Evolutionary conservation across 2,797 vertebrate species (phyloP).

Genomic region (Rhyacichthys aspro): DNA sequence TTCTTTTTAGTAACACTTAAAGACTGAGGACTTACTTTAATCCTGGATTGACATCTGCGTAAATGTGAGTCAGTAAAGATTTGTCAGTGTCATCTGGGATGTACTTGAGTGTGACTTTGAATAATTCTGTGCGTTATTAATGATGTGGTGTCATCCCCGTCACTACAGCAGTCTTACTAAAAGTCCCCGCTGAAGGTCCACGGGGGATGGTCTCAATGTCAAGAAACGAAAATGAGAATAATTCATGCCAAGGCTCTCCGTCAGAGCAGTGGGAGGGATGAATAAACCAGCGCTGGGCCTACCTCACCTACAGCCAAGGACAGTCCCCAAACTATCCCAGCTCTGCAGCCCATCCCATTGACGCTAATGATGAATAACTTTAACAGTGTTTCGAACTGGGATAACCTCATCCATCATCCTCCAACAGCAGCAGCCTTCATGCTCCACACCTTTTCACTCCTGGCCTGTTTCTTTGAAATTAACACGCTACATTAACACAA

Average conservation of each 20-base stretch:
- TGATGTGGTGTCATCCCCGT: slow-evolving; percentile 27
- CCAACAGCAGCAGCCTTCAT: background rate
- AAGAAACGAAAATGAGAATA: slow-evolving; percentile 63
- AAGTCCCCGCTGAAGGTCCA: slow-evolving; percentile 47
- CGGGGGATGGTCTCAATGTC: slow-evolving; percentile 59
- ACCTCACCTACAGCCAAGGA: slow-evolving; percentile 44
- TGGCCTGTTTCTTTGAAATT: too few relatives aligned
- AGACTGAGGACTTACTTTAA: background rate
- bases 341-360: background rate
- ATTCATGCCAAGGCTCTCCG: slow-evolving; percentile 53
- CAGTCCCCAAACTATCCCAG: slow-evolving; percentile 18
- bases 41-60: background rate
- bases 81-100: slow-evolving; percentile 20
- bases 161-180: slow-evolving; percentile 25
- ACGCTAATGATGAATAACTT: slow-evolving; percentile 8
- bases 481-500: too few relatives aligned
- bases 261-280: slow-evolving; percentile 35
- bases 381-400: background rate
- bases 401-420: background rate
- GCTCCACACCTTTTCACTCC: too few relatives aligned
- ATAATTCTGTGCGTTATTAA: slow-evolving; percentile 51
- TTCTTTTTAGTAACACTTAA: slow-evolving; percentile 7
- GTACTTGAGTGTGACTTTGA: slow-evolving; percentile 56
- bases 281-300: slow-evolving; percentile 41
- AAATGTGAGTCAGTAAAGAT: background rate